Conservation (phyloP, 37 sponge, comb jelly and placozoan genomes). For the Chondrosia reniformis region DNA sequence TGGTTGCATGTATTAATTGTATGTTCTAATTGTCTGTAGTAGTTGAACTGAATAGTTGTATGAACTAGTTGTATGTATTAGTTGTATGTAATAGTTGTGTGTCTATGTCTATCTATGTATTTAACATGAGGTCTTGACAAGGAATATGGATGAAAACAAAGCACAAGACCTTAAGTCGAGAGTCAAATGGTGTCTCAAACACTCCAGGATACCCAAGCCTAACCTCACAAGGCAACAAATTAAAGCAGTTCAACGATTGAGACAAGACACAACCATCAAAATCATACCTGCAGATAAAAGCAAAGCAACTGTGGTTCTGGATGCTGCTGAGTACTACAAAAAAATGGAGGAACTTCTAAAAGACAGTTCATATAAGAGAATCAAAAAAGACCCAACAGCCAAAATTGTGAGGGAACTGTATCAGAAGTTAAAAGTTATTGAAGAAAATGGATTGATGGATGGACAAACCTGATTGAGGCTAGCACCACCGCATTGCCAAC, state of each 20-base stretch:
- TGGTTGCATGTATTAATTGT: too few species aligned
- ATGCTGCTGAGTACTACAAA: not conserved
- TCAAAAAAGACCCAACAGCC: not conserved
- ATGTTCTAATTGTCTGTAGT: too few species aligned
- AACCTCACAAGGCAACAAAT: not conserved
- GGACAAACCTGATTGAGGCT: not conserved
- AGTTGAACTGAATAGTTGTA: too few species aligned
- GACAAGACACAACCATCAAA: not conserved
- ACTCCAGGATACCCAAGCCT: not conserved
- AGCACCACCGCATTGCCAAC: not conserved
- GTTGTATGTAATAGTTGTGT: too few species aligned
- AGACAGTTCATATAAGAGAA: not conserved
- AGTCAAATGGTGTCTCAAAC: not conserved
- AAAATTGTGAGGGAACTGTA: not conserved
- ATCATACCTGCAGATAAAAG: constrained; percentile 14
- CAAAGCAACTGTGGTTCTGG: constrained; percentile 7
- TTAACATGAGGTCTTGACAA: too few species aligned
- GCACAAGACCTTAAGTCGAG: too few species aligned
- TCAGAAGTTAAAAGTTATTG: not conserved
- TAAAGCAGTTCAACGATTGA: not conserved
- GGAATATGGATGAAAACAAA: too few species aligned
- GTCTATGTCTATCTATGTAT: too few species aligned
- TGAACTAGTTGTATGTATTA: too few species aligned
- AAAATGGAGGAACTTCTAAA: not conserved
- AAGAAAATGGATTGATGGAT: not conserved